These are phyloP conservation scores for Poeciliopsis presidionis DNA, from an alignment of 2,797 vertebrate genomes.

Conservation along the genomic window DNA sequence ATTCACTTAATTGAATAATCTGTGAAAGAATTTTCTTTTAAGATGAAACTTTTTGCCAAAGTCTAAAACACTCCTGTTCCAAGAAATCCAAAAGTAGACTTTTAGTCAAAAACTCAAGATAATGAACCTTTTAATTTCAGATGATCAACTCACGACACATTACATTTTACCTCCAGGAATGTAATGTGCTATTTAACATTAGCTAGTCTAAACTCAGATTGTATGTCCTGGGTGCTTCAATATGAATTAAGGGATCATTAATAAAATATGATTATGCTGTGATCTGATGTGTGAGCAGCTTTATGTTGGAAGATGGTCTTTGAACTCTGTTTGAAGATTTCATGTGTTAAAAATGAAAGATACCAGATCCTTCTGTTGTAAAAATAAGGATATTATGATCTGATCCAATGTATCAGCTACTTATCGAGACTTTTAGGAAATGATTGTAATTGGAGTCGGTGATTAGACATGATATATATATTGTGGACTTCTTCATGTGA, in stretches of 20 bases:
- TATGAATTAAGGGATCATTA: neutral
- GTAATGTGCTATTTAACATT: neutral
- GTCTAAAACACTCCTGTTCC: neutral
- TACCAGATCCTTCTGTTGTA: neutral
- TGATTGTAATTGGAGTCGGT: neutral
- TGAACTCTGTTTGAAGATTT: neutral
- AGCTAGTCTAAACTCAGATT: neutral
- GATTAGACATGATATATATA: neutral
- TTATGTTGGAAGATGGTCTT: neutral
- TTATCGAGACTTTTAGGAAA: neutral
- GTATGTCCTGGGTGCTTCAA: neutral
- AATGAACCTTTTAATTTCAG: neutral
- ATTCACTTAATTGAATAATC: neutral
- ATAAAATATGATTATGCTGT: neutral
- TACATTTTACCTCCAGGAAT: neutral
- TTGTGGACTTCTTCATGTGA: neutral
- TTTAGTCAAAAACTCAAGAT: neutral
- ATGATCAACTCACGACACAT: neutral
- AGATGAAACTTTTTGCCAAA: neutral
- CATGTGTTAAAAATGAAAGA: neutral
- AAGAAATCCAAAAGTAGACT: neutral
- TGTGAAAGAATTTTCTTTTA: conserved; percentile 19
- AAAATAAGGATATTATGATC: neutral
- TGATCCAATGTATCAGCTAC: neutral
- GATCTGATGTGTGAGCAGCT: neutral